Evolutionary conservation across 2,113 vertebrate genomes (phyloP).

Genomic region (Platycercus adscitus): DNA sequence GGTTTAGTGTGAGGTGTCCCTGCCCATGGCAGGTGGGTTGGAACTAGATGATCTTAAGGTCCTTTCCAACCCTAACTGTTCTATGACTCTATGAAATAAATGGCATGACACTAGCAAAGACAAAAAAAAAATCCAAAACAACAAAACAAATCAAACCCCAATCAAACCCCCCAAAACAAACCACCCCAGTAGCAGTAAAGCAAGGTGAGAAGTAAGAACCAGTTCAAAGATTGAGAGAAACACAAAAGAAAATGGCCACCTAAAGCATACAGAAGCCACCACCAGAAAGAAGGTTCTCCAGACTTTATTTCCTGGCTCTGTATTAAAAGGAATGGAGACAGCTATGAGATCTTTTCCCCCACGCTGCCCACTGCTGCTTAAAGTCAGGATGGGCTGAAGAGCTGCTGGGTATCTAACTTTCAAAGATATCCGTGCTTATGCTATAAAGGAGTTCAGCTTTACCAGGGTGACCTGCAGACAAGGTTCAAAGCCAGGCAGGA

Average conservation of each 20-base stretch:
- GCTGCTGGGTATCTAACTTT: neutral
- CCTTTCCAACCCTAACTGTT: too few species aligned
- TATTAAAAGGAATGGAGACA: neutral
- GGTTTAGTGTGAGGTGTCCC: too few species aligned
- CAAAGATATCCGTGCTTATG: neutral
- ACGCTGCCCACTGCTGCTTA: neutral
- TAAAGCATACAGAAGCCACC: neutral
- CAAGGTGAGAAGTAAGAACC: neutral
- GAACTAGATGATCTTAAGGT: too few species aligned
- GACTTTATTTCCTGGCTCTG: neutral
- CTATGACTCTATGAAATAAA: neutral
- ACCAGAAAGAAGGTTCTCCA: neutral
- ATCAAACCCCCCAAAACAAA: neutral
- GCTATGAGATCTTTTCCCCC: neutral
- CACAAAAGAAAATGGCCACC: neutral
- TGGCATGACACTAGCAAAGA: neutral
- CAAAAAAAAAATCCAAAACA: neutral
- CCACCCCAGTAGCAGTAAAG: neutral
- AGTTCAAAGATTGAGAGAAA: neutral
- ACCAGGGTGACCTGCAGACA: neutral
- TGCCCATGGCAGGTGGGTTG: too few species aligned
- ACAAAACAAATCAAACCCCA: neutral
- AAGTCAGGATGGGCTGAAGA: neutral
- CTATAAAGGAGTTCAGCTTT: neutral
- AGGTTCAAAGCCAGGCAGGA: neutral